Evolutionary conservation across 2,797 vertebrate species (phyloP).

Genomic region (Emydoidea blandingii): DNA sequence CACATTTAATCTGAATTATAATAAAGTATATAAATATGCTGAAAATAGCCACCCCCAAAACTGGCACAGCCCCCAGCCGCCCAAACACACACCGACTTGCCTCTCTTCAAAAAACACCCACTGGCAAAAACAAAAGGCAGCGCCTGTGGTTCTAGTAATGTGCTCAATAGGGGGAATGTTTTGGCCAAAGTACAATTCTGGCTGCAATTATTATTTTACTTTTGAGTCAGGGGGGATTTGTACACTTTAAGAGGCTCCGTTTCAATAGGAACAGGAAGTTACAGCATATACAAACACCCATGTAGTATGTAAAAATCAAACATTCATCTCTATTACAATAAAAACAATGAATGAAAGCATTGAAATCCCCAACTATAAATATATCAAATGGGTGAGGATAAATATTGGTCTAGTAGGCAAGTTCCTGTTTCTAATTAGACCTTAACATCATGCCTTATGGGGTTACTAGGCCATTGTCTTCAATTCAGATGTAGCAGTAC

Average conservation of each 20-base stretch:
- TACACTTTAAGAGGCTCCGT: slow-evolving; percentile 19
- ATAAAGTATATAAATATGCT: neutral
- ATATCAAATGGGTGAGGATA: neutral
- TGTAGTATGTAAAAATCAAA: slow-evolving; percentile 53
- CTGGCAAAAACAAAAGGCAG: neutral
- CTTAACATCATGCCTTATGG: neutral
- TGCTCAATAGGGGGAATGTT: neutral
- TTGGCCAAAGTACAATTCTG: neutral
- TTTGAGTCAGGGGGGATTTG: slow-evolving; percentile 15
- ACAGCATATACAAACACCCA: slow-evolving; percentile 42
- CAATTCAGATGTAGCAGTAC: neutral
- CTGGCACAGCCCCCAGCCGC: neutral
- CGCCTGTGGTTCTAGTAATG: neutral
- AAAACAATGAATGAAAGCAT: slow-evolving; percentile 13
- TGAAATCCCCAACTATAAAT: slow-evolving; percentile 7
- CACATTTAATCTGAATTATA: no score
- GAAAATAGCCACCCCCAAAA: neutral
- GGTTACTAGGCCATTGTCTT: slow-evolving; percentile 14
- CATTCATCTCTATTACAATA: slow-evolving; percentile 20
- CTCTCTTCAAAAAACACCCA: no score
- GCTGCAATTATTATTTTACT: slow-evolving; percentile 42
- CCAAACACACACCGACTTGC: no score
- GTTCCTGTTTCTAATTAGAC: slow-evolving; percentile 63
- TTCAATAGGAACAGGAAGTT: slow-evolving; percentile 36
- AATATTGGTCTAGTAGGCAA: neutral